Evolutionary conservation across 2,113 vertebrate genomes (phyloP).

Genomic region (Ornithorhynchus anatinus): DNA sequence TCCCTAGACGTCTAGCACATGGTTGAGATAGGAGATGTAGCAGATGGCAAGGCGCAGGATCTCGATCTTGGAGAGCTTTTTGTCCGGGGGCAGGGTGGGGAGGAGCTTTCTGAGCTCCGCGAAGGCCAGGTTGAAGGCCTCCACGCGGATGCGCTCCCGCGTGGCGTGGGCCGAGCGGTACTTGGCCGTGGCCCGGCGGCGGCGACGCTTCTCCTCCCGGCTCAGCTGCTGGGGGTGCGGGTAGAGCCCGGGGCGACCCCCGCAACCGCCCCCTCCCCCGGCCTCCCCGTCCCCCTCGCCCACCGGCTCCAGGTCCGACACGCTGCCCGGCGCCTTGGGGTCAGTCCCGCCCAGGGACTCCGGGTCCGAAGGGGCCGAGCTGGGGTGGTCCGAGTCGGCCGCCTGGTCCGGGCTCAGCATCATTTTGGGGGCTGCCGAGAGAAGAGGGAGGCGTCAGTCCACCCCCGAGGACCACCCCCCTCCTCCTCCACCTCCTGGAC

Average conservation of each 20-base stretch:
- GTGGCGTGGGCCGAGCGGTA: constrained; percentile 76
- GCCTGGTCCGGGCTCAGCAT: constrained; percentile 89
- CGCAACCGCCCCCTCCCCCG: constrained; percentile 69
- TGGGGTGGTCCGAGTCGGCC: constrained; percentile 82
- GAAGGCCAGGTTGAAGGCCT: constrained; percentile 80
- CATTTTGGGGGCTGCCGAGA: constrained; percentile 78
- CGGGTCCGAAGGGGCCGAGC: constrained; percentile 79
- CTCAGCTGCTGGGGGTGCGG: constrained; percentile 81
- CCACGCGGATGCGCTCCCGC: constrained; percentile 80
- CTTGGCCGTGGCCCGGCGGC: constrained; percentile 73
- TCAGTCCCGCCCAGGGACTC: constrained; percentile 84
- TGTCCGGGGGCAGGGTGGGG: constrained; percentile 83
- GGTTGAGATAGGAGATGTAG: constrained; percentile 88
- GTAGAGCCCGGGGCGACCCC: constrained; percentile 59
- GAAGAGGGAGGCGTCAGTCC: too few species aligned
- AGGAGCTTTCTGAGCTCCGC: constrained; percentile 76
- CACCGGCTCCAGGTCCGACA: constrained; percentile 80
- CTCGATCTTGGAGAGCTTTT: constrained; percentile 87
- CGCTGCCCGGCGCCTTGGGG: constrained; percentile 70
- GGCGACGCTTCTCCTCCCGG: constrained; percentile 87
- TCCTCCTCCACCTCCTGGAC: too few species aligned
- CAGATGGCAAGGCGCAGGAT: constrained; percentile 85
- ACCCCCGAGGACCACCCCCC: too few species aligned
- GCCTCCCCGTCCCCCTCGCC: constrained; percentile 58
- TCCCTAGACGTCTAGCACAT: constrained; percentile 87